Evolutionary conservation across 1,140 invertebrate genomes (phyloP).

Genomic region (Drosophila equinoxialis): DNA sequence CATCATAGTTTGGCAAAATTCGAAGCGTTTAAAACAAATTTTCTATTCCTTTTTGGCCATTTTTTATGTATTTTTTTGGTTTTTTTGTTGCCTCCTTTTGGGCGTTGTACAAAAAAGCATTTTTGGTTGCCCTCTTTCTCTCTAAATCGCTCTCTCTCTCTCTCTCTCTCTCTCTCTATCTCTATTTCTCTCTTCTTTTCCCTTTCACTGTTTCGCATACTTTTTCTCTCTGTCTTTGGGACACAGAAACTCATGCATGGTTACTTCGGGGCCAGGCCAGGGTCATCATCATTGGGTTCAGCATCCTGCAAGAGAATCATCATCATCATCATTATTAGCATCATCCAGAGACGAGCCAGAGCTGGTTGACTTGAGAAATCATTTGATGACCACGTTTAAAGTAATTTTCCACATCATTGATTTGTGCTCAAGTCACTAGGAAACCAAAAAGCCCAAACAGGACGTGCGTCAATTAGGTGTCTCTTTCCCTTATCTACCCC

Average conservation of each 20-base stretch:
- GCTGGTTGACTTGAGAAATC: slow-evolving; percentile 17
- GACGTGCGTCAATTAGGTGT: slow-evolving; percentile 65
- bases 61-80: not conserved
- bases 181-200: not conserved
- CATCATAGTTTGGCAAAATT: slow-evolving; percentile 19
- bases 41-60: not conserved
- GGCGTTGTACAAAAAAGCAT: slow-evolving; percentile 18
- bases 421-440: slow-evolving; percentile 44
- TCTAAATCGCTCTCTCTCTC: not conserved
- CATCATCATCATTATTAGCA: not conserved
- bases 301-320: not conserved
- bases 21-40: slow-evolving; percentile 41
- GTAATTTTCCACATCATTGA: slow-evolving; percentile 74
- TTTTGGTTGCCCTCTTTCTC: not conserved
- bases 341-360: not conserved
- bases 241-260: slow-evolving; percentile 25
- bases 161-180: not conserved
- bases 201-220: no score
- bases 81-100: slow-evolving; percentile 6
- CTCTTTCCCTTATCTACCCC: not conserved
- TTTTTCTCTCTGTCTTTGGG: not conserved
- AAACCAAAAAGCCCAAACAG: slow-evolving; percentile 23
- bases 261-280: slow-evolving; percentile 15
- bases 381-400: slow-evolving; percentile 50
- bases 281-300: slow-evolving; percentile 1